phyloP scores from a whole-genome alignment of 2,888 invertebrate genomes.

The Gibbula magus region DNA sequence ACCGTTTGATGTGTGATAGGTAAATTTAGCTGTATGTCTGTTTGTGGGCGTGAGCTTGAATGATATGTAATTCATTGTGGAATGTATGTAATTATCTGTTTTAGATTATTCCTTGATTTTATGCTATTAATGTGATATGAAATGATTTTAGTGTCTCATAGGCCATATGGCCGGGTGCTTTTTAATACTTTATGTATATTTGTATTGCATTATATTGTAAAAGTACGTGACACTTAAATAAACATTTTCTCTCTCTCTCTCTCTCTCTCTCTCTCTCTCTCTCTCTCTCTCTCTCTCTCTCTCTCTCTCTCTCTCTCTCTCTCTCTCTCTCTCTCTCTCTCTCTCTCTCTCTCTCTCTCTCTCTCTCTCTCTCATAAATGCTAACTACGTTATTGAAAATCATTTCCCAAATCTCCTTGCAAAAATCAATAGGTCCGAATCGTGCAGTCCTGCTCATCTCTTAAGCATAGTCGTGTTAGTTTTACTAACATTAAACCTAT shows the following conservation, averaged over 20 bases:
- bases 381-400: neutral
- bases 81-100: no score
- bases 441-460: neutral
- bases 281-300: neutral
- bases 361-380: neutral
- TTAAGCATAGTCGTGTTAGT: neutral
- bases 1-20: no score
- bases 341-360: neutral
- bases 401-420: neutral
- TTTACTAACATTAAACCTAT: neutral
- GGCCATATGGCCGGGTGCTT: no score
- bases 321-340: conserved; percentile 3
- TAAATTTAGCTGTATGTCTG: no score
- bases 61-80: no score
- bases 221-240: no score
- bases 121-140: no score
- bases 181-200: no score
- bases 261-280: neutral
- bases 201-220: no score
- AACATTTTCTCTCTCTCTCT: neutral
- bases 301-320: conserved; percentile 3
- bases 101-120: no score
- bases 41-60: no score
- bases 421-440: neutral
- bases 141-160: no score